Evolutionary conservation across 2,888 invertebrate genomes (phyloP), one percentile per base, ranked within the genome.

Genomic region (Trilocha varians): DNA sequence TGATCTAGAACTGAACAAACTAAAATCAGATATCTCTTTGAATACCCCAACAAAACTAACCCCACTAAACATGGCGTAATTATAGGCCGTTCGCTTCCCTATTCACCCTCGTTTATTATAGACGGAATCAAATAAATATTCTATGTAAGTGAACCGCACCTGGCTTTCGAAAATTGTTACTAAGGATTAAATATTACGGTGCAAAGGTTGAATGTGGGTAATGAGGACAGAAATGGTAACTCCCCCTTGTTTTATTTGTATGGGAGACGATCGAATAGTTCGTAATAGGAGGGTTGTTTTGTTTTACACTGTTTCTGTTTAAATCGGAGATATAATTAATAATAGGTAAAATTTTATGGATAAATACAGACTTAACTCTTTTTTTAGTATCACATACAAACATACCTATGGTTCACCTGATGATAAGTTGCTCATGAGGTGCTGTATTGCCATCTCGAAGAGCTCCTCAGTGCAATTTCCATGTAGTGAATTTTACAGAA

Each of bases 91-190:
- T 34, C 32, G 33, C 36, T 41, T 32, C 42, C 32, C 41, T 18
- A 41, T 46, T 47, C 49, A 53, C 52, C 53, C 49, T 49, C 53
- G 52, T 55, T 55, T 49, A 55, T 52, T 53, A 55, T 52, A 52
- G 48, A 52, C 38, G 46, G 42, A 42, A 48, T 43, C 42, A 37
- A 44, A 45, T 50, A 55, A 55, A 53, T 55, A 55, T 53, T 55
- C 55, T 52, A 49, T 48, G 46, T 38, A 39, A 45, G 44, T 40
- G 39, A 44, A 43, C 49, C 52, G 47, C 53, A 53, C 52, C 53
- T 55, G 52, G 38, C 38, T 42, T 38, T 37, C 16, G 37, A 18
- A 42, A 32, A 42, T 25, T 42, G 42, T 42, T 34, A 42, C 38
- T 38, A 25, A 9, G 38, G 25, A 38, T 38, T 34, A 18, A 37